These are phyloP conservation scores for Mormyrus lacerda DNA, from an alignment of 2,113 vertebrate species.

Conservation along the genomic window DNA sequence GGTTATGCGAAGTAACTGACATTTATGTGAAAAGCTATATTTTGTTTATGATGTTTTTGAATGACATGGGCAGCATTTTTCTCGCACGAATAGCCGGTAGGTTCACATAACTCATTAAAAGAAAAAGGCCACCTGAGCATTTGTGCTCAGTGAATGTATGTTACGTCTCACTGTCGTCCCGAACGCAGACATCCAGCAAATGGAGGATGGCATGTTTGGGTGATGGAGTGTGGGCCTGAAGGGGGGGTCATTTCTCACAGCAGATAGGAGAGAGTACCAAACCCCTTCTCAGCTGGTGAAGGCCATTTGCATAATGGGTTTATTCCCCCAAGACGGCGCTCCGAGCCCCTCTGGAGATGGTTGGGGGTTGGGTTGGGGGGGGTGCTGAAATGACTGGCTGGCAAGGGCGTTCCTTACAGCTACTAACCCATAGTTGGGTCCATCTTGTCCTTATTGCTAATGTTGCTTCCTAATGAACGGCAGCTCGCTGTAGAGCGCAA, in stretches of 20 bases:
- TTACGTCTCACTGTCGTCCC: conserved; percentile 14
- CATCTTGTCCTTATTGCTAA: background rate
- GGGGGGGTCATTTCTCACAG: background rate
- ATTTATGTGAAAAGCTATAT: conserved; percentile 6
- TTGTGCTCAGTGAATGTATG: conserved; percentile 21
- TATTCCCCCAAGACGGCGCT: background rate
- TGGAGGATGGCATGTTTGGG: background rate
- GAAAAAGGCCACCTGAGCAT: conserved; percentile 26
- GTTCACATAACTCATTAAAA: conserved; percentile 16
- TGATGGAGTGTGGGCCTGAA: conserved; percentile 16
- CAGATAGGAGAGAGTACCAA: background rate
- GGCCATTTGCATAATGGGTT: background rate
- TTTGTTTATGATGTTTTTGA: conserved; percentile 19
- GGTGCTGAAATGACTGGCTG: background rate
- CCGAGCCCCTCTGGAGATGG: background rate
- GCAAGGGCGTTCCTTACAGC: background rate
- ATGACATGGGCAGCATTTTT: conserved; percentile 16
- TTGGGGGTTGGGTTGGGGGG: background rate
- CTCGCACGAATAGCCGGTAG: background rate
- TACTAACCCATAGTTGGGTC: background rate
- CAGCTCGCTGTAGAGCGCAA: background rate
- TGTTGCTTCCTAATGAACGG: background rate
- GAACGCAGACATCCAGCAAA: background rate
- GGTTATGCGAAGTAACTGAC: background rate
- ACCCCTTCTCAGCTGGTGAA: background rate